phyloP scores from a whole-genome alignment of 2,797 vertebrate genomes.

The Onychomys arenicola region DNA sequence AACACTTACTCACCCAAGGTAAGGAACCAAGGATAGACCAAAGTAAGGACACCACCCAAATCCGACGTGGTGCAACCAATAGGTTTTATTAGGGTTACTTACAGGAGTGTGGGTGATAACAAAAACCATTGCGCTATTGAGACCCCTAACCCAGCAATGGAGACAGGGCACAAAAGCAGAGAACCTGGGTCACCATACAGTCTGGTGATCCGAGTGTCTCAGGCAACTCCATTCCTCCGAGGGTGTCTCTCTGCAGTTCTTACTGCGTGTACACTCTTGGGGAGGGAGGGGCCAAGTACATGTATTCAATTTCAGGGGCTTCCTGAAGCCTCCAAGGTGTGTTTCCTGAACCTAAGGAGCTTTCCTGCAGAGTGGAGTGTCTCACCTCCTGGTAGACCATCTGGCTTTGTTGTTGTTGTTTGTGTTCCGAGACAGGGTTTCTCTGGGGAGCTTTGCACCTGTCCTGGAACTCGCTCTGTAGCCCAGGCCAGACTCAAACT shows the following conservation, averaged over 20 bases:
- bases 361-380: neutral
- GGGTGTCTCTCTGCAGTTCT: neutral
- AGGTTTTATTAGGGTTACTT: neutral
- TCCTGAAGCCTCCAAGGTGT: neutral
- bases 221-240: neutral
- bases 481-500: too few species aligned
- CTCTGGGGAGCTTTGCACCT: too few species aligned
- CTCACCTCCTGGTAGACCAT: neutral
- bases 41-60: neutral
- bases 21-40: neutral
- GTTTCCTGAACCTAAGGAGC: neutral
- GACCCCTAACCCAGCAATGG: neutral
- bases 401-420: too few species aligned
- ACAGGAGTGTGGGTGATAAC: neutral
- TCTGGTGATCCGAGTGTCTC: neutral
- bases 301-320: neutral
- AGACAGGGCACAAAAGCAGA: neutral
- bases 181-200: neutral
- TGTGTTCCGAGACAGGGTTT: too few species aligned
- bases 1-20: neutral
- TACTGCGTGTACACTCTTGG: neutral
- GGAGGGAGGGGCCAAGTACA: neutral
- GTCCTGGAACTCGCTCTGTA: too few species aligned
- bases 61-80: neutral
- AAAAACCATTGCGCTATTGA: neutral